phyloP scores from a whole-genome alignment of 2,113 vertebrate genomes.

The Tenebrosternarchus preto region DNA sequence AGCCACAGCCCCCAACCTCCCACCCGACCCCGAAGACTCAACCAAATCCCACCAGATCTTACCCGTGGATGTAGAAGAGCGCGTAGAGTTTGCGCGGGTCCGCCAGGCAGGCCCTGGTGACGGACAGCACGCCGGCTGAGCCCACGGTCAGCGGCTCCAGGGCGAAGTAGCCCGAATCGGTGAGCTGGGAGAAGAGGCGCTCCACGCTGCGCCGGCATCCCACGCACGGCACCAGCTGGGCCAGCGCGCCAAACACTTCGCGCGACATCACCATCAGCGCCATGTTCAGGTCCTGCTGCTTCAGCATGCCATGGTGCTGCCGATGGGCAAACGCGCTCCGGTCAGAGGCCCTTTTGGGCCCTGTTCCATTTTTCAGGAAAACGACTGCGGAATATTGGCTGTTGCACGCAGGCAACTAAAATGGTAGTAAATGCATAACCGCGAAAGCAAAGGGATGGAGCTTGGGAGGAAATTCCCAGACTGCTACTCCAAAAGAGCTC shows the following conservation, averaged over 20 bases:
- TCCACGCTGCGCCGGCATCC: constrained; percentile 96
- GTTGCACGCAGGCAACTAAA: neutral
- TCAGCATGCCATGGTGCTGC: constrained; percentile 89
- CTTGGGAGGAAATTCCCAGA: too few species aligned
- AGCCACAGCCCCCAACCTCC: too few species aligned
- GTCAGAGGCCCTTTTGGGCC: too few species aligned
- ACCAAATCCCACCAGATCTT: constrained; percentile 54
- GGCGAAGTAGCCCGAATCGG: constrained; percentile 91
- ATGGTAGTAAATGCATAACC: neutral
- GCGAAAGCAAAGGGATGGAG: too few species aligned
- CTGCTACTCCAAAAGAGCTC: too few species aligned
- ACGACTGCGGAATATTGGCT: too few species aligned
- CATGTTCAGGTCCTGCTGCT: constrained; percentile 86
- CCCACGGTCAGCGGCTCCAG: constrained; percentile 91
- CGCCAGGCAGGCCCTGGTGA: constrained; percentile 86
- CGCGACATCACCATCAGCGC: constrained; percentile 92
- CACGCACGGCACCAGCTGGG: constrained; percentile 93
- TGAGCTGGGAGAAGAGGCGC: constrained; percentile 91
- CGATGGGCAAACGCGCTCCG: neutral
- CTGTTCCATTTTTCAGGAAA: neutral
- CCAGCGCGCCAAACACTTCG: constrained; percentile 86
- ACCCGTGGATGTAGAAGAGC: constrained; percentile 95
- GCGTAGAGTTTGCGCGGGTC: constrained; percentile 92
- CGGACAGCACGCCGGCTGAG: constrained; percentile 86
- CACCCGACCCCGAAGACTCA: too few species aligned